A percentile compares a stretch with the other conserved stretches of the same genome.
phyloP scores from a whole-genome alignment of 2,888 invertebrate genomes.

The Rotaria sp. region DNA sequence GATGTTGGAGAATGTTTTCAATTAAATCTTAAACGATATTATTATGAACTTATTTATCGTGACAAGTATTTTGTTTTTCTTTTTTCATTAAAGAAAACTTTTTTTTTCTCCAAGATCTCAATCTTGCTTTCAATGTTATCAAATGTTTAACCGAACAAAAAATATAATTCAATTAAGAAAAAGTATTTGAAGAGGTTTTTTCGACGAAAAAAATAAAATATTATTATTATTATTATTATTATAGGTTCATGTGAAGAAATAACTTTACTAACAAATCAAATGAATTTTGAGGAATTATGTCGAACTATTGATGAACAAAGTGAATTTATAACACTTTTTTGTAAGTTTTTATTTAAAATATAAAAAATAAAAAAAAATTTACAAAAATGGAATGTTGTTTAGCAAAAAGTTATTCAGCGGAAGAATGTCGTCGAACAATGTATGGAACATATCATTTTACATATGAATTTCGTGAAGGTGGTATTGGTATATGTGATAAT shows the following conservation, averaged over 20 bases:
- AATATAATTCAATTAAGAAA: slow-evolving; percentile 32
- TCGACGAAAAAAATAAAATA: too few relatives aligned
- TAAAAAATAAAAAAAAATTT: too few relatives aligned
- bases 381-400: background rate
- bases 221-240: too few relatives aligned
- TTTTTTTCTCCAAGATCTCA: background rate
- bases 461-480: slow-evolving; percentile 39
- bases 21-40: slow-evolving; percentile 10
- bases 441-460: slow-evolving; percentile 40
- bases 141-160: slow-evolving; percentile 38
- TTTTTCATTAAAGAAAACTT: background rate
- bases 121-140: slow-evolving; percentile 38
- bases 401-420: slow-evolving; percentile 31
- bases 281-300: slow-evolving; percentile 37
- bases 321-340: slow-evolving; percentile 36
- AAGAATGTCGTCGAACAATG: slow-evolving; percentile 39
- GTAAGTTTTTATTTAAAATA: background rate
- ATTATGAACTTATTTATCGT: slow-evolving; percentile 38
- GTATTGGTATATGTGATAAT: slow-evolving; percentile 38
- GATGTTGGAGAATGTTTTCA: slow-evolving; percentile 27
- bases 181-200: background rate
- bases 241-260: background rate
- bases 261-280: slow-evolving; percentile 1
- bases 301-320: slow-evolving; percentile 30
- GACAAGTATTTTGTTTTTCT: background rate